Conservation (phyloP, 2,888 invertebrate species). For the Cheilosia vernalis region DNA sequence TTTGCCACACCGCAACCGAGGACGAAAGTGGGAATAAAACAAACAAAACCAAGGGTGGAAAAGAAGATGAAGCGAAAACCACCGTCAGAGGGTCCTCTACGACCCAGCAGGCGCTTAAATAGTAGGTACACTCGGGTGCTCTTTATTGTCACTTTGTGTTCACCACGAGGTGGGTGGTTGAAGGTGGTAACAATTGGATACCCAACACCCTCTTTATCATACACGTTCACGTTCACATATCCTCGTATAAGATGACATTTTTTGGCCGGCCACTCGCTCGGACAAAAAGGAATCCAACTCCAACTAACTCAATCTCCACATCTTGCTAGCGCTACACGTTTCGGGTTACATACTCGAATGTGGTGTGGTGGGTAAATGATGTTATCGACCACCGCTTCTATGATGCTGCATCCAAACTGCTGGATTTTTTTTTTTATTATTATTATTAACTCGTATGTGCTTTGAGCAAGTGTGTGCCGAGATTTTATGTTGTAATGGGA, state of each 20-base stretch:
- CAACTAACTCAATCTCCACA: conserved; percentile 15
- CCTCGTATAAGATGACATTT: conserved; percentile 33
- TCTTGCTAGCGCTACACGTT: not conserved
- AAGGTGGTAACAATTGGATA: conserved; percentile 45
- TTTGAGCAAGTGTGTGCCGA: conserved; percentile 45
- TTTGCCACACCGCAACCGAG: conserved; percentile 40
- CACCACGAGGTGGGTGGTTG: conserved; percentile 49
- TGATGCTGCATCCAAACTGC: conserved; percentile 34
- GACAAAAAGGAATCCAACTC: conserved; percentile 18
- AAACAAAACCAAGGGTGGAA: conserved; percentile 41
- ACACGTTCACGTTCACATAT: conserved; percentile 16
- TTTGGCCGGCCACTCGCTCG: conserved; percentile 41
- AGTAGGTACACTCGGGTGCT: conserved; percentile 24
- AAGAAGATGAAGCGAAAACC: conserved; percentile 21
- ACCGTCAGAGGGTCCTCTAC: conserved; percentile 23
- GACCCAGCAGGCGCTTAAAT: conserved; percentile 42
- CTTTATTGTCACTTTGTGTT: conserved; percentile 55
- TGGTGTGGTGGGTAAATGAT: conserved; percentile 29
- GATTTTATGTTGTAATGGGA: conserved; percentile 68
- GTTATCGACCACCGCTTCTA: not conserved
- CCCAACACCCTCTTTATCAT: conserved; percentile 38
- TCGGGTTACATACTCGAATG: conserved; percentile 22
- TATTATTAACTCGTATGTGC: conserved; percentile 59
- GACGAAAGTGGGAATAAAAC: conserved; percentile 43
- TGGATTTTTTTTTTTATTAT: conserved; percentile 37